phyloP scores from a whole-genome alignment of 2,113 vertebrate genomes.

The Myotis brandtii region DNA sequence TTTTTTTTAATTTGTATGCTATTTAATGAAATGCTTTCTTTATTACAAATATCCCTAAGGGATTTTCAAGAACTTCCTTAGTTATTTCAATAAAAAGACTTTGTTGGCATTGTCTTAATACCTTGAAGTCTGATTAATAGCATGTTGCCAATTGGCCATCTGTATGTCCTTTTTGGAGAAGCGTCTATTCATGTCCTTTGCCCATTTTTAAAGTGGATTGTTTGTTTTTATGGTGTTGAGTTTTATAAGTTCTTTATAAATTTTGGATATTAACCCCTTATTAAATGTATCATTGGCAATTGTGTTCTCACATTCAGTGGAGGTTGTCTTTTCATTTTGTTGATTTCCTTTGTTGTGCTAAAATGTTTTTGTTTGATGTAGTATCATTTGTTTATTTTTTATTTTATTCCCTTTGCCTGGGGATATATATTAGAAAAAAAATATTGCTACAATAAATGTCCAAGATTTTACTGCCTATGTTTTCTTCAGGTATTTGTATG shows the following conservation, averaged over 20 bases:
- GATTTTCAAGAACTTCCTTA: conserved; percentile 10
- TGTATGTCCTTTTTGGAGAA: neutral
- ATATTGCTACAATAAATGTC: neutral
- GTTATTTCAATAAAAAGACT: neutral
- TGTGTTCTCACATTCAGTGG: neutral
- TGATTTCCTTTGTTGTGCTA: neutral
- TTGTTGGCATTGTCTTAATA: neutral
- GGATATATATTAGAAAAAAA: neutral
- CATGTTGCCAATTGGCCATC: neutral
- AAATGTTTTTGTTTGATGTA: neutral
- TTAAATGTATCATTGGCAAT: neutral
- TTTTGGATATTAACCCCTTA: neutral
- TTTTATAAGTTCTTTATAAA: neutral
- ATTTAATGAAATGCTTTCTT: neutral
- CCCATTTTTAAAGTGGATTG: neutral
- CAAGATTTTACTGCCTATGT: neutral
- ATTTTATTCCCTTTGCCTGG: neutral
- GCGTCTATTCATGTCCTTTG: neutral
- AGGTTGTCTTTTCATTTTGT: neutral
- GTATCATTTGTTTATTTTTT: neutral
- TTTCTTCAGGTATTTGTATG: neutral
- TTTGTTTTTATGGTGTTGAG: neutral
- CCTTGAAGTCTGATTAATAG: neutral
- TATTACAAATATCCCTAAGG: neutral
- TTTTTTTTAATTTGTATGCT: neutral